A percentile compares a stretch with the other conserved stretches of the same genome.
phyloP scores from a whole-genome alignment of 2,888 invertebrate genomes.

The Linyphia triangularis region DNA sequence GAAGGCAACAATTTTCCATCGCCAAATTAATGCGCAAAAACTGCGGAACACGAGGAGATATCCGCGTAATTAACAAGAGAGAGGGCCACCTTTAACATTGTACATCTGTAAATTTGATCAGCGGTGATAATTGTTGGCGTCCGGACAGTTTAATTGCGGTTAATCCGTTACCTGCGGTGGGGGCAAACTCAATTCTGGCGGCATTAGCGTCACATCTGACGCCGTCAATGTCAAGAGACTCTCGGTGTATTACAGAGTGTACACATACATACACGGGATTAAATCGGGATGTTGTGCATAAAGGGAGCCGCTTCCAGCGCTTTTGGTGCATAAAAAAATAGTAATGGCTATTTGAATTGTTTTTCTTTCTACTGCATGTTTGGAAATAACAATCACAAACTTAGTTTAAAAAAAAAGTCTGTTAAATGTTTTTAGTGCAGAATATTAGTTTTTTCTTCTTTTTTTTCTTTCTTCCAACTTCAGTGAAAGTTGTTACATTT shows the following conservation, averaged over 20 bases:
- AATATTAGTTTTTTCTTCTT: too few relatives aligned
- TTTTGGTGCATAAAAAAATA: background rate
- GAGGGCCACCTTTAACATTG: constrained; percentile 61
- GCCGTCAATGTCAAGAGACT: constrained; percentile 63
- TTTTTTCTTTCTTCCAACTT: too few relatives aligned
- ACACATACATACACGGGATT: too few relatives aligned
- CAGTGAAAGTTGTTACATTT: too few relatives aligned
- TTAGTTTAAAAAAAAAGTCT: too few relatives aligned
- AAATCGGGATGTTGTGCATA: background rate
- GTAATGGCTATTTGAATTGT: too few relatives aligned
- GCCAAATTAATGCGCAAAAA: constrained; percentile 69
- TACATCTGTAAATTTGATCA: constrained; percentile 74
- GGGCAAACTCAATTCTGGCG: constrained; percentile 64
- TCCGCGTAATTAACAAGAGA: constrained; percentile 67
- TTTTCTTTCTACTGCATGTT: too few relatives aligned
- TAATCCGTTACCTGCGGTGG: constrained; percentile 69
- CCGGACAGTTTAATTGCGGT: constrained; percentile 74
- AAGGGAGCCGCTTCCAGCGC: background rate
- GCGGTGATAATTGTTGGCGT: constrained; percentile 72
- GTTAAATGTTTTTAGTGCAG: too few relatives aligned
- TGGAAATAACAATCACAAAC: too few relatives aligned
- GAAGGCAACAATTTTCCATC: constrained; percentile 72
- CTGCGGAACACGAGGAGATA: constrained; percentile 31
- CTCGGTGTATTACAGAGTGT: background rate
- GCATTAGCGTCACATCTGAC: constrained; percentile 72